Evolutionary conservation across 2,888 invertebrate species (phyloP).

Genomic region (Aromia moschata): DNA sequence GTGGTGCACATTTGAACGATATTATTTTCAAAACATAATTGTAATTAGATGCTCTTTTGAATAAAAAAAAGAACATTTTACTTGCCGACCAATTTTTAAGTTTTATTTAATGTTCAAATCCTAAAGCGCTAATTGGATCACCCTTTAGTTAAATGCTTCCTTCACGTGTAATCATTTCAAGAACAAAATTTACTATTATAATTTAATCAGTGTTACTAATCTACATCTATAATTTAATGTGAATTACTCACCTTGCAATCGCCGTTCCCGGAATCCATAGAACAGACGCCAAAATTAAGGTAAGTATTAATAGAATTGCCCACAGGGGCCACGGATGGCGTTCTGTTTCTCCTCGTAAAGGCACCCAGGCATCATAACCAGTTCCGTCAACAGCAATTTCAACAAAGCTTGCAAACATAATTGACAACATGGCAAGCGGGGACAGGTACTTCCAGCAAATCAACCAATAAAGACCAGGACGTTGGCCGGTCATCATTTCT

Average conservation of each 20-base stretch:
- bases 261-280: slow-evolving; percentile 90
- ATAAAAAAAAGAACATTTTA: too few relatives aligned
- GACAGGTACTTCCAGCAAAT: slow-evolving; percentile 96
- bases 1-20: too few relatives aligned
- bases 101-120: too few relatives aligned
- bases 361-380: slow-evolving; percentile 86
- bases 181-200: too few relatives aligned
- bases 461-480: slow-evolving; percentile 90
- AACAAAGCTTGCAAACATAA: slow-evolving; percentile 83
- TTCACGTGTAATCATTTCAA: too few relatives aligned
- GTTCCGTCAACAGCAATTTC: slow-evolving; percentile 84
- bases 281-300: slow-evolving; percentile 81
- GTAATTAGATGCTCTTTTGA: too few relatives aligned
- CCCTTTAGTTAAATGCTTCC: too few relatives aligned
- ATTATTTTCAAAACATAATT: too few relatives aligned
- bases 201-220: too few relatives aligned
- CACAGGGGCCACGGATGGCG: slow-evolving; percentile 87
- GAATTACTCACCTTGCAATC: slow-evolving; percentile 72
- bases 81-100: too few relatives aligned
- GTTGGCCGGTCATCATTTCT: slow-evolving; percentile 91
- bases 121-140: too few relatives aligned
- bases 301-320: slow-evolving; percentile 79
- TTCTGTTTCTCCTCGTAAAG: slow-evolving; percentile 76
- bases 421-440: slow-evolving; percentile 87
- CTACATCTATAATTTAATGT: too few relatives aligned